Evolutionary conservation across 2,797 vertebrate genomes (phyloP).

Genomic region (Cyprinella venusta): DNA sequence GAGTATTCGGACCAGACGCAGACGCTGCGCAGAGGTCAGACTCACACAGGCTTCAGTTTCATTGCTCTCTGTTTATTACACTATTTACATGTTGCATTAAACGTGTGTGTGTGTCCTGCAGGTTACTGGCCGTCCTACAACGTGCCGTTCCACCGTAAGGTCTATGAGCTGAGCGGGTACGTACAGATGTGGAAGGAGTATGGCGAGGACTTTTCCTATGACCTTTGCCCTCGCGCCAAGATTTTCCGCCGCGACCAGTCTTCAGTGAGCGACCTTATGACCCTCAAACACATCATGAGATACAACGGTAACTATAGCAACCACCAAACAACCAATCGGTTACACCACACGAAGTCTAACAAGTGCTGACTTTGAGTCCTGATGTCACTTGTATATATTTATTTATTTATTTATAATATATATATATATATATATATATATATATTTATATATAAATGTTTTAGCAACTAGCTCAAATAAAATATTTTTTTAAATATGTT

Average conservation of each 20-base stretch:
- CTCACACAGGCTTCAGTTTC: neutral
- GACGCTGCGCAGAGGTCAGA: constrained; percentile 85
- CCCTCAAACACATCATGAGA: constrained; percentile 92
- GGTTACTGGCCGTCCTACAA: constrained; percentile 97
- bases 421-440: no score
- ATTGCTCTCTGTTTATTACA: no score
- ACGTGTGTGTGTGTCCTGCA: constrained; percentile 57
- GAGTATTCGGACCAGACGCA: constrained; percentile 90
- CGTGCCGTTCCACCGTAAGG: constrained; percentile 86
- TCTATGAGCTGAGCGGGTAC: constrained; percentile 90
- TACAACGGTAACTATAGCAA: constrained; percentile 81
- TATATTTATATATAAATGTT: no score
- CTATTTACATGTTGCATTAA: no score
- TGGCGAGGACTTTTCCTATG: constrained; percentile 89
- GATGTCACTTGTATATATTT: no score
- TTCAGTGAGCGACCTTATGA: constrained; percentile 79
- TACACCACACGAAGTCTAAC: no score
- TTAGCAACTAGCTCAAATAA: no score
- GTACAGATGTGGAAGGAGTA: constrained; percentile 74
- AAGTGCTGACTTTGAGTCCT: no score
- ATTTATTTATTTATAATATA: no score
- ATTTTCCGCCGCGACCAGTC: constrained; percentile 94
- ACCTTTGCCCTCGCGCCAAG: constrained; percentile 92
- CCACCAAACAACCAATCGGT: no score
- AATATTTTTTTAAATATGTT: no score